Evolutionary conservation across 1,140 invertebrate genomes (phyloP), one percentile per base, ranked within the genome.

Genomic region (Chrysopa pallens): DNA sequence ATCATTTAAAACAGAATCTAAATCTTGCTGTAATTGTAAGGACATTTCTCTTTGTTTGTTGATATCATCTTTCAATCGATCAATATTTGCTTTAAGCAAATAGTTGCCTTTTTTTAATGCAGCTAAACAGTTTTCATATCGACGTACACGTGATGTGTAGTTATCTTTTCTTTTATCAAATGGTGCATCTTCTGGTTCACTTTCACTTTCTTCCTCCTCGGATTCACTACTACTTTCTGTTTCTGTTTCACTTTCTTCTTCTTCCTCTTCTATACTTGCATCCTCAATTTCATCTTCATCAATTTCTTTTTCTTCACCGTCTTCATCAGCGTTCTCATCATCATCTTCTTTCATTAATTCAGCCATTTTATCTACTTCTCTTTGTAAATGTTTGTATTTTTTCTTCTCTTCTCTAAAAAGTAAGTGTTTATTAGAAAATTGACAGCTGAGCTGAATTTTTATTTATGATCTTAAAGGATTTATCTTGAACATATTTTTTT

Each of bases 361-460:
- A 0, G 83, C 83, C 83, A 90, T 87, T 64, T 87, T 87, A 50
- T 87, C 81, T 4, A 88, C 83, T 64, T 90, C 84, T 49, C 84
- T 84, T 57, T 88, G 82, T 29, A 90, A 56, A 38, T 72, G 70
- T 52, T 78, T 81, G 52, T 74, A 83, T 57, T 80, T 80, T 49
- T 77, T 78, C 49, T 78, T 80, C 49, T 81, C 80, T 36, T 78
- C 76, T 50, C 70, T 72, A 46, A 12, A 53, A 58, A 36, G n/a
- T n/a, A n/a, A n/a, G n/a, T n/a, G n/a, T n/a, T n/a, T n/a, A n/a
- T n/a, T n/a, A n/a, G n/a, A n/a, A n/a, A n/a, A n/a, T n/a, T n/a
- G n/a, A n/a, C n/a, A n/a, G n/a, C n/a, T n/a, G n/a, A n/a, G n/a
- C n/a, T n/a, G n/a, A n/a, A n/a, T n/a, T n/a, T n/a, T n/a, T n/a